A percentile compares a stretch with the other conserved stretches of the same genome.
Conservation (phyloP, 2,888 invertebrate species). For the Aelia acuminata region DNA sequence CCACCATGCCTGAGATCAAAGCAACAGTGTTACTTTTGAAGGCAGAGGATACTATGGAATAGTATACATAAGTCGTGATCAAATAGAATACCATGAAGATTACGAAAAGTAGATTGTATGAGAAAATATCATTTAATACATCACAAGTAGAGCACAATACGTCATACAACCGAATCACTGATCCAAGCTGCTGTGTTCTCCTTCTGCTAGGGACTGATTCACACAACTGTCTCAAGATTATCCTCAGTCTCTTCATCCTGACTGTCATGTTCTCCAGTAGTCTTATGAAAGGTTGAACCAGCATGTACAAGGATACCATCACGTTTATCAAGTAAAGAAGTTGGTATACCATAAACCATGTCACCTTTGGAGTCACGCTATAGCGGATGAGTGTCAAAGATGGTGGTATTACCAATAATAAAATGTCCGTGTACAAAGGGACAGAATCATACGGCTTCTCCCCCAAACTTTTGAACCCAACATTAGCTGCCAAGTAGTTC, state of each 20-base stretch:
- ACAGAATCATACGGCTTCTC: not conserved
- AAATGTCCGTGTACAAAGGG: not conserved
- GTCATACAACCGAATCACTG: not conserved
- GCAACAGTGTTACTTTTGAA: not conserved
- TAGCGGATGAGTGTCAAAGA: not conserved
- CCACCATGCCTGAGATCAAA: not conserved
- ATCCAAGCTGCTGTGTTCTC: not conserved
- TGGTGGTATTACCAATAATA: not conserved
- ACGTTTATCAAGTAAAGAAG: not conserved
- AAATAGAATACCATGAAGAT: constrained; percentile 12
- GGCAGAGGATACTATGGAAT: not conserved
- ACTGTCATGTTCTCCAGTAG: not conserved
- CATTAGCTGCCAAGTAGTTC: not conserved
- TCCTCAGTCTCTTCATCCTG: not conserved
- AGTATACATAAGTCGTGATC: constrained; percentile 1
- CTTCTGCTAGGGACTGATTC: no score
- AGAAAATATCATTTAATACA: not conserved
- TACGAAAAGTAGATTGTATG: not conserved
- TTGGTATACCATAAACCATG: constrained; percentile 27
- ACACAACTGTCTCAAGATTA: no score
- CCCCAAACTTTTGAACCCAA: not conserved
- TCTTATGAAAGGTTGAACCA: constrained; percentile 1
- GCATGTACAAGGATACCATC: constrained; percentile 24
- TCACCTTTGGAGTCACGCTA: not conserved
- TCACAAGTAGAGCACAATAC: not conserved